Percentiles rank a stretch among this genome's conserved stretches.
Evolutionary conservation across 2,888 invertebrate species (phyloP).

Genomic region (Drosophila neutralis): DNA sequence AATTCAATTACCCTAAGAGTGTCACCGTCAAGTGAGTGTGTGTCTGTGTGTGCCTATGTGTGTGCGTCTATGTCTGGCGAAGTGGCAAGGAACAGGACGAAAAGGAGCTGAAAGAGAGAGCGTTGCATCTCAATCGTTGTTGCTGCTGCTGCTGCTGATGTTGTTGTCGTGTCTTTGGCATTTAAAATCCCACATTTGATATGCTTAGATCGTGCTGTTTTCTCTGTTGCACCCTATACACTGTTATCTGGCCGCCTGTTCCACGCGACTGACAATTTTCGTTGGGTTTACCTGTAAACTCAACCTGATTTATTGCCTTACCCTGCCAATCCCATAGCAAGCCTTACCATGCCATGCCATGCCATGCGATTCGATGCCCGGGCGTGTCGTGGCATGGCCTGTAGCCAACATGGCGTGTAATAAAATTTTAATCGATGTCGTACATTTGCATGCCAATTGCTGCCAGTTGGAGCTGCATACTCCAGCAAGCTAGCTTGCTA

Average conservation of each 20-base stretch:
- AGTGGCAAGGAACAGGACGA: conserved; percentile 8
- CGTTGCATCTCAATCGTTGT: conserved; percentile 24
- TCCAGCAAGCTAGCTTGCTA: neutral
- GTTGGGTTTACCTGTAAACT: conserved; percentile 79
- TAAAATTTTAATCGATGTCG: conserved; percentile 82
- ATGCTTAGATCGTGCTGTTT: conserved; percentile 63
- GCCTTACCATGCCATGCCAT: conserved; percentile 10
- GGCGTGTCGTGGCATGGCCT: conserved; percentile 53
- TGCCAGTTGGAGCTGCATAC: neutral
- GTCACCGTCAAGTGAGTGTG: conserved; percentile 65
- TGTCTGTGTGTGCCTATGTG: conserved; percentile 52
- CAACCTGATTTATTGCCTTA: conserved; percentile 76
- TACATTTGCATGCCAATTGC: conserved; percentile 81
- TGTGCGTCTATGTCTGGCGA: conserved; percentile 55
- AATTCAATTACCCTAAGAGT: conserved; percentile 84
- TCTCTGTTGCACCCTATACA: conserved; percentile 6
- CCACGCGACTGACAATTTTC: conserved; percentile 73
- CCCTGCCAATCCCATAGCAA: conserved; percentile 32
- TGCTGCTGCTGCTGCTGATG: conserved; percentile 43
- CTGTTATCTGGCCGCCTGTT: conserved; percentile 41
- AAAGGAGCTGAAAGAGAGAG: conserved; percentile 23
- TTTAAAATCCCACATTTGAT: conserved; percentile 80
- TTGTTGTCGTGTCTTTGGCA: conserved; percentile 67
- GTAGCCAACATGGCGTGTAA: conserved; percentile 76
- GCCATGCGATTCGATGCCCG: conserved; percentile 19